phyloP scores from a whole-genome alignment of 2,888 invertebrate species.

The Spisula solida region DNA sequence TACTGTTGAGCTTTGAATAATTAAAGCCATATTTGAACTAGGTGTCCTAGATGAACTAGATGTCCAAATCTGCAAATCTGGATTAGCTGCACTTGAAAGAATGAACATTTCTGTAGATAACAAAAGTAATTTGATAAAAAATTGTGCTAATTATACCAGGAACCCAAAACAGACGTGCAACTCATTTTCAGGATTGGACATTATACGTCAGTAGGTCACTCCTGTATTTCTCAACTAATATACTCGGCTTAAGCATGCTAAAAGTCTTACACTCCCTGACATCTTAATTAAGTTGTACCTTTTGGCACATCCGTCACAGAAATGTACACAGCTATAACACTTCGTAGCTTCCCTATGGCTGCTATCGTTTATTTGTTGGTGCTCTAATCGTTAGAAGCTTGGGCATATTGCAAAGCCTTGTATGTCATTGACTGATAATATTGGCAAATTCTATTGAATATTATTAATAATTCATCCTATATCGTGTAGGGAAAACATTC shows the following conservation, averaged over 20 bases:
- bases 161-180: too few species aligned
- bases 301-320: background rate
- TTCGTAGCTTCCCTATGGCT: background rate
- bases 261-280: background rate
- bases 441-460: slow-evolving; percentile 25
- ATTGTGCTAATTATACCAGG: too few species aligned
- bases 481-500: background rate
- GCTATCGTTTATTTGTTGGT: background rate
- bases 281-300: slow-evolving; percentile 1
- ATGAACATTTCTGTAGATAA: too few species aligned
- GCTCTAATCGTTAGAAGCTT: background rate
- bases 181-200: too few species aligned
- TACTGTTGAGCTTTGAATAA: background rate
- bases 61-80: too few species aligned
- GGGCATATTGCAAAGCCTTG: background rate
- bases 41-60: too few species aligned
- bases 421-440: slow-evolving; percentile 8
- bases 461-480: slow-evolving; percentile 17
- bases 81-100: too few species aligned
- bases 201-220: too few species aligned
- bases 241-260: background rate
- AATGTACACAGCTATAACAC: background rate
- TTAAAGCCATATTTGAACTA: background rate
- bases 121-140: too few species aligned
- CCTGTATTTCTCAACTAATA: background rate